phyloP scores from a whole-genome alignment of 37 sponge, comb jelly and placozoan species.

The Amphimedon queenslandica region DNA sequence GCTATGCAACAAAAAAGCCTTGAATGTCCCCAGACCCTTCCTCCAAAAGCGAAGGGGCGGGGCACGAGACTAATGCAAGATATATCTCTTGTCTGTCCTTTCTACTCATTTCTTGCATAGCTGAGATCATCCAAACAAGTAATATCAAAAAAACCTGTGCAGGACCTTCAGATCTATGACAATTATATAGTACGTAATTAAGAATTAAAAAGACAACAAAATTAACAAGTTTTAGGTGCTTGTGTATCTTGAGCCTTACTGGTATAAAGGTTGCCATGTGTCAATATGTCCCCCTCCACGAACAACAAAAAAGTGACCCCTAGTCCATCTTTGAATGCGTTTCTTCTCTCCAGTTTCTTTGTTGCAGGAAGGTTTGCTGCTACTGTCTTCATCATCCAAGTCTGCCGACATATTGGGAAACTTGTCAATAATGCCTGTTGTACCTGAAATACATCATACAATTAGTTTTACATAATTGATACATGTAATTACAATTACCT shows the following conservation, averaged over 20 bases:
- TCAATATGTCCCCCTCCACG: conserved; percentile 35
- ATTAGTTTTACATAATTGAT: neutral
- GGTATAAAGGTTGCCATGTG: conserved; percentile 21
- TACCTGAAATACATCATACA: neutral
- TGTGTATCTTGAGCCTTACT: no score
- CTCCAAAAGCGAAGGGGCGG: no score
- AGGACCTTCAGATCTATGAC: neutral
- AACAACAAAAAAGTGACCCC: conserved; percentile 24
- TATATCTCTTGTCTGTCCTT: neutral
- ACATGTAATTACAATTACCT: neutral
- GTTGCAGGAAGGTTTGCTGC: neutral
- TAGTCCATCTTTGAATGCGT: conserved; percentile 8
- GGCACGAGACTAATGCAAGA: neutral
- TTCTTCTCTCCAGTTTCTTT: conserved; percentile 22
- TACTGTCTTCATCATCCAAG: neutral
- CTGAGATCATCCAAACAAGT: no score
- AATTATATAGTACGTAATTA: no score
- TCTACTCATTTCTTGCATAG: neutral
- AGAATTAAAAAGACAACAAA: no score
- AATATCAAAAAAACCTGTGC: no score
- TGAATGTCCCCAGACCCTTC: no score
- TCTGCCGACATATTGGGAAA: neutral
- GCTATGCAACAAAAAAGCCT: no score
- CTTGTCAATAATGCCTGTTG: neutral
- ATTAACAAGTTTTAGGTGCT: neutral